A percentile compares a stretch with the other conserved stretches of the same genome.
Conservation (phyloP, 2,113 vertebrate species). For the Saccopteryx leptura region DNA sequence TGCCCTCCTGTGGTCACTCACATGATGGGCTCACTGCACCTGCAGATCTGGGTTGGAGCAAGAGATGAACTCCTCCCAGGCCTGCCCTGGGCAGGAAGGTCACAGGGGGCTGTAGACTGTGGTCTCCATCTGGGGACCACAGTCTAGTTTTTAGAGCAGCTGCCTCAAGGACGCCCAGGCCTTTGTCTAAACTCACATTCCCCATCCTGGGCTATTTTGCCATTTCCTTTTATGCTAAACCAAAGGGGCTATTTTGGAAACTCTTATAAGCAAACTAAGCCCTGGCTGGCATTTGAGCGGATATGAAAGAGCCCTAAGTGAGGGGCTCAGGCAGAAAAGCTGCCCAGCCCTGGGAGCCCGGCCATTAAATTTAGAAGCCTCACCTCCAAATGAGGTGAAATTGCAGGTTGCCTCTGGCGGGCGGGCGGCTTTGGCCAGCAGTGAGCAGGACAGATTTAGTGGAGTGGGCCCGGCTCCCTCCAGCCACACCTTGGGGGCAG, state of each 20-base stretch:
- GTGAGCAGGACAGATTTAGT: neutral
- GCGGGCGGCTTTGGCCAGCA: neutral
- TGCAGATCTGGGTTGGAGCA: neutral
- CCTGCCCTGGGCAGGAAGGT: neutral
- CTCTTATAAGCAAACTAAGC: slow-evolving; percentile 66
- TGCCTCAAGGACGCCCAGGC: neutral
- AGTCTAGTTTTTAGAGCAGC: neutral
- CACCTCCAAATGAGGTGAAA: slow-evolving; percentile 82
- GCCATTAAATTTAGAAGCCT: slow-evolving; percentile 77
- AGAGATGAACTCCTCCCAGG: neutral
- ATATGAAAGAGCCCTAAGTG: slow-evolving; percentile 70
- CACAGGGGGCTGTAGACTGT: neutral
- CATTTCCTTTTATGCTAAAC: slow-evolving; percentile 70
- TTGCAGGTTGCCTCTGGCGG: slow-evolving; percentile 78
- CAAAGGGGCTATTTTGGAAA: slow-evolving; percentile 80
- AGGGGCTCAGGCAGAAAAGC: slow-evolving; percentile 60
- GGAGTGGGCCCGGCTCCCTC: neutral
- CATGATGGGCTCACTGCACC: accelerated
- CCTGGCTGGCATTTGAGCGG: slow-evolving; percentile 55
- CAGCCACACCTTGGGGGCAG: neutral
- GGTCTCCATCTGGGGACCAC: neutral
- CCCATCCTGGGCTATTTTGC: slow-evolving; percentile 7
- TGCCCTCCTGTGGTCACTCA: neutral
- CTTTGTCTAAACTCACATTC: neutral
- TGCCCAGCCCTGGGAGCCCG: slow-evolving; percentile 51